These are phyloP conservation scores for Harpagifer antarcticus DNA, from an alignment of 2,797 vertebrate genomes.

Conservation along the genomic window DNA sequence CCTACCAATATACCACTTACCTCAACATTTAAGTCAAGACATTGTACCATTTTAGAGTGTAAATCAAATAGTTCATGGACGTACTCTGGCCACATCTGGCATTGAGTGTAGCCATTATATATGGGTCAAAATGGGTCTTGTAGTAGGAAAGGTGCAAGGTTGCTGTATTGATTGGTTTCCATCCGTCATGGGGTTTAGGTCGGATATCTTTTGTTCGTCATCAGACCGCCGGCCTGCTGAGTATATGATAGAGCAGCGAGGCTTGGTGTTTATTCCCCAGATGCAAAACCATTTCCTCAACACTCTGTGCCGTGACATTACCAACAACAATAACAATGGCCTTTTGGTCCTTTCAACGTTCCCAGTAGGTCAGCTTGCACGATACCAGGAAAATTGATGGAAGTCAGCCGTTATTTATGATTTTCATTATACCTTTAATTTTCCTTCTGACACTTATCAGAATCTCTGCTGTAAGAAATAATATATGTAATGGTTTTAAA, in stretches of 20 bases:
- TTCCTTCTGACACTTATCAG: neutral
- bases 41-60: conserved; percentile 28
- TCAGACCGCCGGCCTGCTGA: too few species aligned
- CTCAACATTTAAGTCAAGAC: neutral
- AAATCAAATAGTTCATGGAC: conserved; percentile 6
- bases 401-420: neutral
- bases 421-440: neutral
- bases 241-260: too few species aligned
- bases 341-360: neutral
- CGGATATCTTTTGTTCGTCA: neutral
- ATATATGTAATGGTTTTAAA: neutral
- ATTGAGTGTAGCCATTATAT: neutral
- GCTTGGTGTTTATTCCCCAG: neutral
- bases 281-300: neutral
- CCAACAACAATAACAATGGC: too few species aligned
- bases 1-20: too few species aligned
- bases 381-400: neutral
- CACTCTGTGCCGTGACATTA: neutral
- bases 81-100: neutral
- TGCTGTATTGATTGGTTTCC: too few species aligned
- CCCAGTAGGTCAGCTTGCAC: neutral
- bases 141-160: neutral
- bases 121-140: too few species aligned
- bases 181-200: too few species aligned
- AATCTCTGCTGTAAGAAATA: neutral